Conservation (phyloP, 2,888 invertebrate genomes). For the Tuberolachnus salignus region DNA sequence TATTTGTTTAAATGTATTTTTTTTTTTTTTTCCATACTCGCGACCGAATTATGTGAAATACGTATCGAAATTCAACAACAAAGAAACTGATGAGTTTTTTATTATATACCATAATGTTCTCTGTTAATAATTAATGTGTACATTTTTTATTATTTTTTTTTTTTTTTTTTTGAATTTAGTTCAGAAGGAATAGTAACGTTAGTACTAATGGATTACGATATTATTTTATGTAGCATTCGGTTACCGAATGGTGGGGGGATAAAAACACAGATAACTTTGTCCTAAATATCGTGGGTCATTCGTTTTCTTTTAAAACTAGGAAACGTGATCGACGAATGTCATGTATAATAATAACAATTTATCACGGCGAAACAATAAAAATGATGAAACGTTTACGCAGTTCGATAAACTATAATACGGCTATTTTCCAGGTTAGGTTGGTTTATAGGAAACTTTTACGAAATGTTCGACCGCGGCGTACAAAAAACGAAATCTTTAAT, state of each 20-base stretch:
- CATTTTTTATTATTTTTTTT: constrained; percentile 1
- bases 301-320: background rate
- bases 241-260: background rate
- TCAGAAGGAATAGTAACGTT: constrained; percentile 1
- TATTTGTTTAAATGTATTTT: background rate
- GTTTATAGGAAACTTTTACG: too few relatives aligned
- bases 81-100: constrained; percentile 16
- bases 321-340: constrained; percentile 2
- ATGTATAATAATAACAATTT: constrained; percentile 11
- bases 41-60: background rate
- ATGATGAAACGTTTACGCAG: background rate
- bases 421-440: too few relatives aligned
- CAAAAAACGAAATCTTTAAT: too few relatives aligned
- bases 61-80: background rate
- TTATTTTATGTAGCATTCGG: background rate
- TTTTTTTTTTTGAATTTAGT: background rate
- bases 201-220: background rate
- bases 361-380: constrained; percentile 7
- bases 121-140: constrained; percentile 7
- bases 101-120: background rate
- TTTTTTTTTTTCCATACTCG: background rate
- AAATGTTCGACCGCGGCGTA: too few relatives aligned
- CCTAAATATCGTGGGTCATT: background rate
- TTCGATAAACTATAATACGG: background rate
- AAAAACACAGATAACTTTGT: background rate